Conservation (phyloP, 2,888 invertebrate genomes). For the Campaea margaritaria region DNA sequence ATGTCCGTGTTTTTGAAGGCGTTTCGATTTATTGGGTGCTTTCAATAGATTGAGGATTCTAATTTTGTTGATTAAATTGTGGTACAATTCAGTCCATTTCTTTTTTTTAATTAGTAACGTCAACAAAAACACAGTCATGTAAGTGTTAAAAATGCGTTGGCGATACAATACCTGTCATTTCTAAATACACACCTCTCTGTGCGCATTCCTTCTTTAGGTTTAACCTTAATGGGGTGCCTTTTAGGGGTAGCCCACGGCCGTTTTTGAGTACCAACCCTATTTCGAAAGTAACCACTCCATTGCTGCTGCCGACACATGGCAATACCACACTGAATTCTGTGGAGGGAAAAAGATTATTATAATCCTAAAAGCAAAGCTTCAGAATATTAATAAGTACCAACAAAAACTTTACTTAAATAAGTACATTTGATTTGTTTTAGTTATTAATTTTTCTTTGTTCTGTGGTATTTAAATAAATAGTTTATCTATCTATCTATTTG, state of each 20-base stretch:
- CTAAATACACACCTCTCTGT: slow-evolving; percentile 94
- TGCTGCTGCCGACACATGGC: slow-evolving; percentile 94
- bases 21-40: slow-evolving; percentile 32
- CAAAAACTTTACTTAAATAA: too few species aligned
- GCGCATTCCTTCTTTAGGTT: slow-evolving; percentile 97
- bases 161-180: slow-evolving; percentile 86
- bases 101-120: slow-evolving; percentile 36
- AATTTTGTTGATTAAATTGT: background rate
- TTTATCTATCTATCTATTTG: too few species aligned
- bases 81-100: slow-evolving; percentile 5
- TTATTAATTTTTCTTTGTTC: too few species aligned
- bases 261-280: slow-evolving; percentile 94
- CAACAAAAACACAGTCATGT: slow-evolving; percentile 66
- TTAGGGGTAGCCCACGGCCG: slow-evolving; percentile 91
- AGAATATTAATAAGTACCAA: too few species aligned
- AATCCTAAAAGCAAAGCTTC: background rate
- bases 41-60: background rate
- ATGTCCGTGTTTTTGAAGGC: slow-evolving; percentile 64
- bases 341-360: slow-evolving; percentile 46
- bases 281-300: slow-evolving; percentile 94
- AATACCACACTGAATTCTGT: slow-evolving; percentile 94
- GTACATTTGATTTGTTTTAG: too few species aligned
- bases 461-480: too few species aligned
- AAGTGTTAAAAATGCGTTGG: slow-evolving; percentile 86
- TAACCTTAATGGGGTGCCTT: slow-evolving; percentile 94